Evolutionary conservation across 1,140 invertebrate genomes (phyloP), one percentile per base, ranked within the genome.

Genomic region (Drosophila yakuba): DNA sequence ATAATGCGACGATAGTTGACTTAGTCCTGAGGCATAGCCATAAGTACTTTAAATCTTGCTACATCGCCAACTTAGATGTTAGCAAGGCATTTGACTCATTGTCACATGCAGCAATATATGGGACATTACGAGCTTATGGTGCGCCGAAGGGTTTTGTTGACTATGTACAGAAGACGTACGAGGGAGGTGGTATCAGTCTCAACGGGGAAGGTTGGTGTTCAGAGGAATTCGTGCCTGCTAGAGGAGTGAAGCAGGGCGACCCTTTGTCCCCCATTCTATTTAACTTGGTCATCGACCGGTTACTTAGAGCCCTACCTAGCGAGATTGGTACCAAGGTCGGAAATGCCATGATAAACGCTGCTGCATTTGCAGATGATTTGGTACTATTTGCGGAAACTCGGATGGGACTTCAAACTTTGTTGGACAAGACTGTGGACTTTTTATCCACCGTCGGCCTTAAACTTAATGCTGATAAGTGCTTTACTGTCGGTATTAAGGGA

Each of bases 181-280:
- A 17, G 17, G 17, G 17, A 17, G 17, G 17, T 17, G 17, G 17
- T 17, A 17, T 17, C 17, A 17, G 17, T 17, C 17, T 17, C 17
- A 17, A 17, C 28, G 20, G 1, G n/a, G 20, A 35, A 44, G 4
- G 17, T 17, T 17, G 36, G 51, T 17, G 58, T 14, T 69, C 66
- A 48, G 57, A 35, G 17, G 57, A 38, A n/a, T 38, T 59, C 17
- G 45, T 47, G 2, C 57, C 57, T 36, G 58, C 52, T 0, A 48
- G 55, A 59, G 69, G 54, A 6, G 69, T 66, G 1, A 73, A 59
- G 43, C 62, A 66, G 55, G 55, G 69, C 35, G 55, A 66, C 25
- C 61, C 47, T n/a, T 5, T 66, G n/a, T 54, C 52, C 25, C 41
- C 47, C 8, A 28, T 57, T 20, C 8, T 66, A 63, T 72, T 72